Evolutionary conservation across 2,888 invertebrate genomes (phyloP), one percentile per base, ranked within the genome.

Genomic region (Stenotaenia linearis): DNA sequence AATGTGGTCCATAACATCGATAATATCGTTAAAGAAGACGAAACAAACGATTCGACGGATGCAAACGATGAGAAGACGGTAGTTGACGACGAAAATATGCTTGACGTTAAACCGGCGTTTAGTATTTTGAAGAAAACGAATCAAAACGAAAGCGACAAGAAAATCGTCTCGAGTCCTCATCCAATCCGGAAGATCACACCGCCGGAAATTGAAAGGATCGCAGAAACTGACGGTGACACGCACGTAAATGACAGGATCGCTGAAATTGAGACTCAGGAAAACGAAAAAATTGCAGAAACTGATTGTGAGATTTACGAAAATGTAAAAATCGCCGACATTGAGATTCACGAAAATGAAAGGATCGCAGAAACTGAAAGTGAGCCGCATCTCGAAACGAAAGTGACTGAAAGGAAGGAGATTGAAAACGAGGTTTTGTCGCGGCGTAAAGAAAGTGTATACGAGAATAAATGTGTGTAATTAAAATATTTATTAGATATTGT

Each of bases 111-210:
- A 40, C 77, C 77, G 9, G 77, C 25, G 10, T 35, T 77, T 37
- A 23, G 77, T 56, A 78, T 78, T 30, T 61, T 78, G 23, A 69
- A 79, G 28, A 79, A 79, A 37, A 37, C 40, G 7, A 79, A 75
- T 35, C 28, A 79, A 32, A 75, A 79, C 12, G 79, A 75, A 40
- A 75, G 32, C n/a, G 45, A 50, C 7, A 79, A 75, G 18, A 79
- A 45, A 28, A 74, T 74, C 12, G 23, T 75, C 1, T 6, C 4
- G 12, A 79, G 79, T 37, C 79, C 79, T 75, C 79, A 79, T 21
- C 79, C 79, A n/a, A 6, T 37, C 10, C 18, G 79, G 32, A 79
- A 77, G 23, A 56, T 23, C n/a, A 30, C 32, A 21, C 21, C 23
- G 18, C 9, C 35, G 15, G 15, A 35, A 18, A 76, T 9, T 35